Evolutionary conservation across 2,797 vertebrate species (phyloP).

Genomic region (Sarcophilus harrisii): DNA sequence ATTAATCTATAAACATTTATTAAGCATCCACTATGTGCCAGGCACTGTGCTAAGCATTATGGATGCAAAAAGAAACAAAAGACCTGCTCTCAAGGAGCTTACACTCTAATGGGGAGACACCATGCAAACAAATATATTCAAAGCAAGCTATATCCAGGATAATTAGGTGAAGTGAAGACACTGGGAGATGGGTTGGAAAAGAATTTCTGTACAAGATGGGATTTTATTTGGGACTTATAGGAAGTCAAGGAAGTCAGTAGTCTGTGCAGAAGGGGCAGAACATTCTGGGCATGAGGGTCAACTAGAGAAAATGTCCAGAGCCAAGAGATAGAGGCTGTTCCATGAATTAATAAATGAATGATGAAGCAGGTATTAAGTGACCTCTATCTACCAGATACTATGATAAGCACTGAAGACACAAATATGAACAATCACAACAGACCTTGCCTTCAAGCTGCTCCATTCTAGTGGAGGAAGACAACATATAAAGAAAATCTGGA

Average conservation of each 20-base stretch:
- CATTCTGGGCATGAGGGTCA: neutral
- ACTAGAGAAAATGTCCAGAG: neutral
- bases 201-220: neutral
- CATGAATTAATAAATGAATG: neutral
- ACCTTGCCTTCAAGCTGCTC: neutral
- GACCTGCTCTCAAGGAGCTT: neutral
- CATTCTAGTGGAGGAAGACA: neutral
- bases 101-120: neutral
- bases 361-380: neutral
- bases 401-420: neutral
- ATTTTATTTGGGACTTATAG: neutral
- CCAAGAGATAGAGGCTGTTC: neutral
- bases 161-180: neutral
- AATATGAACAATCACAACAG: neutral
- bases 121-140: neutral
- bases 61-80: neutral
- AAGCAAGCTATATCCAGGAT: neutral
- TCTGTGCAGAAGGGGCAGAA: neutral
- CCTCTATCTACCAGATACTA: neutral
- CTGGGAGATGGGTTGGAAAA: neutral
- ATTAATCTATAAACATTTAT: neutral
- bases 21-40: neutral
- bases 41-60: neutral
- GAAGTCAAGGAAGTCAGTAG: neutral
- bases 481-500: neutral